Evolutionary conservation across 2,113 vertebrate genomes (phyloP).

Genomic region (Ivindomyrus marchei): DNA sequence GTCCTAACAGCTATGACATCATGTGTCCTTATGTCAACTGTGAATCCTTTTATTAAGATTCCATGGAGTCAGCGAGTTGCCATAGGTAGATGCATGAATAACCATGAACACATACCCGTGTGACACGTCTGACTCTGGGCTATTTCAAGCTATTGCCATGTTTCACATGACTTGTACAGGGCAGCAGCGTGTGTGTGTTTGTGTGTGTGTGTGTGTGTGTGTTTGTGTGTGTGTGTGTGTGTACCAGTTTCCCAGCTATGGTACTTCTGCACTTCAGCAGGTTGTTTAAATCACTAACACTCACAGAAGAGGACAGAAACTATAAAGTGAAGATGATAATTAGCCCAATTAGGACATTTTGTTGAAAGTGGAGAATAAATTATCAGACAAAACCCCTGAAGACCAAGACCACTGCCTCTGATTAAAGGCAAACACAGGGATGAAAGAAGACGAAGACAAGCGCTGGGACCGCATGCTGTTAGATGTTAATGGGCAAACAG

Average conservation of each 20-base stretch:
- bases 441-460: background rate
- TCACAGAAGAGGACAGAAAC: background rate
- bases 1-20: constrained; percentile 23
- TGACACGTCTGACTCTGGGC: background rate
- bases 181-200: background rate
- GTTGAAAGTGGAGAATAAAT: background rate
- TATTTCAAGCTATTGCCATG: background rate
- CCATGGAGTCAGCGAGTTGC: background rate
- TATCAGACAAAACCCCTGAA: background rate
- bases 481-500: background rate
- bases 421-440: background rate
- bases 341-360: background rate
- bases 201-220: background rate
- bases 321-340: background rate
- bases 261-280: background rate
- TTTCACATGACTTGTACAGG: background rate
- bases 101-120: background rate
- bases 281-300: background rate
- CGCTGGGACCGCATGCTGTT: background rate
- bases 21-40: constrained; percentile 19
- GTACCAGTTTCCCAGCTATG: too few relatives aligned
- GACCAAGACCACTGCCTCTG: background rate
- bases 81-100: background rate
- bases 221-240: background rate
- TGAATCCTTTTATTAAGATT: constrained; percentile 11